Percentiles rank a stretch among this genome's conserved stretches.
Conservation (phyloP, 2,797 vertebrate species). For the Pristis pectinata region DNA sequence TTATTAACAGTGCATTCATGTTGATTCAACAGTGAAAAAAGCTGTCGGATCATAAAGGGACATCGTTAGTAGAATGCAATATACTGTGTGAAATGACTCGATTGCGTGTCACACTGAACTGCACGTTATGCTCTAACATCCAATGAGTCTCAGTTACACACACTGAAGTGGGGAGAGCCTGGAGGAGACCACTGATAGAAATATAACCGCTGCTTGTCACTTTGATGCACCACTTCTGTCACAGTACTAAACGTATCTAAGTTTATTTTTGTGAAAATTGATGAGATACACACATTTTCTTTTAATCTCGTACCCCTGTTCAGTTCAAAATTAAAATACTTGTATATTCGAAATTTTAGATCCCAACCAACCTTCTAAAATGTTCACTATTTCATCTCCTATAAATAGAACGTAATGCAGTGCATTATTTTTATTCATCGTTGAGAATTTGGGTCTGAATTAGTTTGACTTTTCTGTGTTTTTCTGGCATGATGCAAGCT, state of each 20-base stretch:
- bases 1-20: not conserved
- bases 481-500: not conserved
- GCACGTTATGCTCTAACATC: not conserved
- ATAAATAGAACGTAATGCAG: not conserved
- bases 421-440: not conserved
- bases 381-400: not conserved
- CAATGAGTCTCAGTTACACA: not conserved
- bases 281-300: not conserved
- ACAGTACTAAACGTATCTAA: constrained; percentile 24
- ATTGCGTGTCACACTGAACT: not conserved
- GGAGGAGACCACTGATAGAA: constrained; percentile 25
- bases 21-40: not conserved
- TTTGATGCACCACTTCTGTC: constrained; percentile 19
- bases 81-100: not conserved
- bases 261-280: not conserved
- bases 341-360: not conserved
- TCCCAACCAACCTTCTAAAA: not conserved
- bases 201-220: constrained; percentile 28
- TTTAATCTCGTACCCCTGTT: no score
- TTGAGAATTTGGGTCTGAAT: not conserved
- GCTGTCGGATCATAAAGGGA: not conserved
- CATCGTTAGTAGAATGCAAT: not conserved
- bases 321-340: not conserved
- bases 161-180: not conserved
- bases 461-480: not conserved